These are phyloP conservation scores for Peromyscus maniculatus DNA, from an alignment of 2,113 vertebrate species.

Conservation along the genomic window DNA sequence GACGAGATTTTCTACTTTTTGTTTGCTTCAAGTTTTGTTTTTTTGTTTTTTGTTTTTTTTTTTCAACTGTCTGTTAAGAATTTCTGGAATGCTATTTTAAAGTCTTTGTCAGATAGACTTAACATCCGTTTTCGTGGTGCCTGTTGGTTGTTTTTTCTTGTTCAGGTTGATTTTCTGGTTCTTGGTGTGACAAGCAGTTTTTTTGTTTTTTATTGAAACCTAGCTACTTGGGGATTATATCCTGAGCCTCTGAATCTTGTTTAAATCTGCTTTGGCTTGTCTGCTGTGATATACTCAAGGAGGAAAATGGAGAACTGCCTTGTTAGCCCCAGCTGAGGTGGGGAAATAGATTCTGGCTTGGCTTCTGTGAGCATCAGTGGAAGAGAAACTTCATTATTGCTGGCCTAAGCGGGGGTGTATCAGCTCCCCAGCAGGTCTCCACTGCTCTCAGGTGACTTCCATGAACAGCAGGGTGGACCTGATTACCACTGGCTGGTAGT, in stretches of 20 bases:
- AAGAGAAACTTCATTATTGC: neutral
- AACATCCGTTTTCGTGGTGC: neutral
- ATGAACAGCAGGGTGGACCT: neutral
- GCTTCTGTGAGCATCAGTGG: neutral
- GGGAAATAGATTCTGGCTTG: neutral
- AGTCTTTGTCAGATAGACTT: neutral
- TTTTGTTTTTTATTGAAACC: neutral
- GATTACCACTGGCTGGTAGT: neutral
- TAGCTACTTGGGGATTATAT: neutral
- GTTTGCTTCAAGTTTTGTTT: conserved; percentile 10
- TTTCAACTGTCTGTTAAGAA: conserved; percentile 11
- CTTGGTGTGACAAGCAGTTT: neutral
- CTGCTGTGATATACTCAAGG: neutral
- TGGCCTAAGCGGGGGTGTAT: neutral
- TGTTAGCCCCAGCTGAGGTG: neutral
- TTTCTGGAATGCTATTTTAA: conserved; percentile 31
- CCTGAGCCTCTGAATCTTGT: neutral
- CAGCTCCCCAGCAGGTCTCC: neutral
- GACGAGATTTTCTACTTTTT: neutral
- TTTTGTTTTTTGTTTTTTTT: conserved; percentile 10
- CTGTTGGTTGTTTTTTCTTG: neutral
- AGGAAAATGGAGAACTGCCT: neutral
- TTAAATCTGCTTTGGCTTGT: neutral
- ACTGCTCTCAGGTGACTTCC: neutral
- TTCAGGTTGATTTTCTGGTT: conserved; percentile 30